Percentiles rank a stretch among this genome's conserved stretches.
Conservation (phyloP, 2,888 invertebrate species). For the Ceraclea dissimilis region DNA sequence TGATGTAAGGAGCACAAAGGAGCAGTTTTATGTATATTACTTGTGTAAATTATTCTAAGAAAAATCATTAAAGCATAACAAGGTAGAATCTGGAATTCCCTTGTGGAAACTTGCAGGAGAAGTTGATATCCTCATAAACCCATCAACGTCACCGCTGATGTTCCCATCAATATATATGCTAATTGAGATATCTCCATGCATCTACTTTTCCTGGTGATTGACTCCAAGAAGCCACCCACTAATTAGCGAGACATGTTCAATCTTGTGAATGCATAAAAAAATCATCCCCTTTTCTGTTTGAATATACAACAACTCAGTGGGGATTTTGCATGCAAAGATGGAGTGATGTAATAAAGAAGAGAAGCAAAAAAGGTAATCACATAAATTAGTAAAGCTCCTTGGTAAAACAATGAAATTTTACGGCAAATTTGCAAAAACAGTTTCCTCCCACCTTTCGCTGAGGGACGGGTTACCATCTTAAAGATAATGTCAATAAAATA, state of each 20-base stretch:
- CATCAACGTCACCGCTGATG: not conserved
- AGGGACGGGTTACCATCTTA: too few species aligned
- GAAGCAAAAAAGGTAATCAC: too few species aligned
- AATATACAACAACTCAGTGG: not conserved
- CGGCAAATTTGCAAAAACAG: too few species aligned
- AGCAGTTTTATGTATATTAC: too few species aligned
- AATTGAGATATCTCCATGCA: not conserved
- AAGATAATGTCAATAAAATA: too few species aligned
- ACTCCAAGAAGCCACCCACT: conserved; percentile 2
- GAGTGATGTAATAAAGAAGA: too few species aligned
- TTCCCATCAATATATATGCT: not conserved
- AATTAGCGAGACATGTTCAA: conserved; percentile 8
- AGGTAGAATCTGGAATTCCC: not conserved
- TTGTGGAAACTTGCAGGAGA: not conserved
- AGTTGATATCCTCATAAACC: not conserved
- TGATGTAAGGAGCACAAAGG: too few species aligned
- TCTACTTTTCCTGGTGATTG: conserved; percentile 2
- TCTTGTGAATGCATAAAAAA: not conserved
- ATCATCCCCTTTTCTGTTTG: conserved; percentile 13
- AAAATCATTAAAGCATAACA: not conserved
- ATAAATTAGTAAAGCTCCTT: too few species aligned
- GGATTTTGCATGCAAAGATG: too few species aligned
- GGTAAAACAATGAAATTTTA: too few species aligned
- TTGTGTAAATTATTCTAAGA: too few species aligned
- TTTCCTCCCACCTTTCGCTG: too few species aligned